Conservation (phyloP, 2,888 invertebrate species). For the Mythimna pallens region DNA sequence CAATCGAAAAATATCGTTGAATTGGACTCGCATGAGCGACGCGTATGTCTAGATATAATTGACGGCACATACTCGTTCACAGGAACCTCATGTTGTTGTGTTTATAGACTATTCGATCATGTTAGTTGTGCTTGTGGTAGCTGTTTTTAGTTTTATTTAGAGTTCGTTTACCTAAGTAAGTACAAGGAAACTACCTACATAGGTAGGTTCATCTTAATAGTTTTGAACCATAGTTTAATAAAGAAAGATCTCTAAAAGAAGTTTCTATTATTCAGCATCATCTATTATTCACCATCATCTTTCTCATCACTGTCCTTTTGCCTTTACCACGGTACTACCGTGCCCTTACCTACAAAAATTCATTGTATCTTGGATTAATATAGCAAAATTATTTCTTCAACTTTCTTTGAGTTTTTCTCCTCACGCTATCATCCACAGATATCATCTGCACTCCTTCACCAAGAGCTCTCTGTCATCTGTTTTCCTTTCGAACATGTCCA, state of each 20-base stretch:
- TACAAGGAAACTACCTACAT: not conserved
- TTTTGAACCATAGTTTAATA: not conserved
- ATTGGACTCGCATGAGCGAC: constrained; percentile 23
- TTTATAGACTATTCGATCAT: not conserved
- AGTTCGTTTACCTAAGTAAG: not conserved
- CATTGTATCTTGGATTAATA: not conserved
- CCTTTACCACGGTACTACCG: too few relatives aligned
- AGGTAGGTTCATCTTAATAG: not conserved
- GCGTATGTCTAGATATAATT: not conserved
- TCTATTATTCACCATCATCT: not conserved
- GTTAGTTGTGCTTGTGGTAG: not conserved
- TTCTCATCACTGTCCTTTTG: not conserved
- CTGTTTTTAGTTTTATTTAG: not conserved
- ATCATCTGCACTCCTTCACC: too few relatives aligned
- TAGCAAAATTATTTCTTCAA: not conserved
- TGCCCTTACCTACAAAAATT: not conserved
- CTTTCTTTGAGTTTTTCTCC: too few relatives aligned
- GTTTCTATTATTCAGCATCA: not conserved
- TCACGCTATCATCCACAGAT: too few relatives aligned
- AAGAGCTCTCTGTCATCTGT: too few relatives aligned
- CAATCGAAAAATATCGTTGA: constrained; percentile 50
- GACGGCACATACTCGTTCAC: not conserved
- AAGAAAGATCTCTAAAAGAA: not conserved
- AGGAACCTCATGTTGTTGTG: not conserved
- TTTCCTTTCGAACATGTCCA: not conserved